Conservation (phyloP, 2,797 vertebrate species). For the Silurus aristotelis region DNA sequence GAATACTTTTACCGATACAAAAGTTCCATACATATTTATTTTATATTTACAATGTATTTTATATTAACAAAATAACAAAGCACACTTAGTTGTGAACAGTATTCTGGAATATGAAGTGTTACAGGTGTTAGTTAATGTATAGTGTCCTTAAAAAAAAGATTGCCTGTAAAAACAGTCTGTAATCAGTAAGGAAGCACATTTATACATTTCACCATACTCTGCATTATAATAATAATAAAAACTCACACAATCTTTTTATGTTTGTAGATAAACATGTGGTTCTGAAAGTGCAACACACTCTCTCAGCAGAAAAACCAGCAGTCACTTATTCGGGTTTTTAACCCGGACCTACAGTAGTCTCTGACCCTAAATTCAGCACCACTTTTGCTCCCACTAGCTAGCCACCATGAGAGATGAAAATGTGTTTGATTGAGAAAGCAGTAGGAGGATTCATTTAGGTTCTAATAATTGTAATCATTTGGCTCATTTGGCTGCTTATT, state of each 20-base stretch:
- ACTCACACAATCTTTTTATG: not conserved
- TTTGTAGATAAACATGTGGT: not conserved
- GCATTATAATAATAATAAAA: not conserved
- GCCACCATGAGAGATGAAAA: constrained; percentile 47
- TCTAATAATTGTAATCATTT: not conserved
- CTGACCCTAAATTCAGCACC: constrained; percentile 57
- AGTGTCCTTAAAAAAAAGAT: not conserved
- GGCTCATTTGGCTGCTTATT: not conserved
- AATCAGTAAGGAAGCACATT: not conserved
- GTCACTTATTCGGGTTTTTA: constrained; percentile 28
- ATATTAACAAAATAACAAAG: not conserved
- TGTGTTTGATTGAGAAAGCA: constrained; percentile 58
- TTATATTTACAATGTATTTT: not conserved
- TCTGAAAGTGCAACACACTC: constrained; percentile 17
- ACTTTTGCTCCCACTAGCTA: not conserved
- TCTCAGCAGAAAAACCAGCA: constrained; percentile 35
- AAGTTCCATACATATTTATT: not conserved
- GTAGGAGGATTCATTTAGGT: not conserved
- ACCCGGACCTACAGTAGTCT: constrained; percentile 12
- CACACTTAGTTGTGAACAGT: not conserved
- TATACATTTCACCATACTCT: not conserved
- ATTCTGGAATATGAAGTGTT: not conserved
- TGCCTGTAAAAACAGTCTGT: not conserved
- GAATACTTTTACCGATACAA: not conserved
- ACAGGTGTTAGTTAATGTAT: not conserved